Evolutionary conservation across 2,113 vertebrate genomes (phyloP).

Genomic region (Trematocara macrostoma): DNA sequence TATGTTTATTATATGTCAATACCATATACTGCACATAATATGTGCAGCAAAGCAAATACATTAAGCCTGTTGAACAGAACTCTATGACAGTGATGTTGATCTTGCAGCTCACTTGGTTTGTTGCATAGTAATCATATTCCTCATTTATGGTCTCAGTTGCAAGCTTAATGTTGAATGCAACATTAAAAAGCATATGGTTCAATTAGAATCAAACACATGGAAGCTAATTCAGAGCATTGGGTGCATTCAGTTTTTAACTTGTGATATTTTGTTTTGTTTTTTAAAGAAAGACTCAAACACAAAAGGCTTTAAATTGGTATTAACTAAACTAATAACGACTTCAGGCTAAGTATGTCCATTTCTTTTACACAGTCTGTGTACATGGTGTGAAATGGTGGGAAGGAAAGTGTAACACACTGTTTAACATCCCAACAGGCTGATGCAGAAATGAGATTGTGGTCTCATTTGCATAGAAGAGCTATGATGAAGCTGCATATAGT

Average conservation of each 20-base stretch:
- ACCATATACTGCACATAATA: neutral
- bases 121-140: neutral
- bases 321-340: neutral
- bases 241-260: neutral
- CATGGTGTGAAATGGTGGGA: neutral
- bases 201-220: neutral
- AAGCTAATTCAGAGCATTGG: neutral
- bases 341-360: neutral
- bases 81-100: neutral
- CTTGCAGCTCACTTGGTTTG: neutral
- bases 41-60: neutral
- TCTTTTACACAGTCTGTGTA: neutral
- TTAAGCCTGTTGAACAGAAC: neutral
- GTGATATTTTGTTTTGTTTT: neutral
- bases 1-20: neutral
- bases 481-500: slow-evolving; percentile 35
- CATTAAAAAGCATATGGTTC: neutral
- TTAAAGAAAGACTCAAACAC: neutral
- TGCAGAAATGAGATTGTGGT: slow-evolving; percentile 29
- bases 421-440: neutral
- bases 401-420: neutral
- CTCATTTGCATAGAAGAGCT: slow-evolving; percentile 53
- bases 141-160: neutral
- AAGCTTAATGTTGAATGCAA: neutral
- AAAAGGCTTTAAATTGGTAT: neutral